Evolutionary conservation across 2,797 vertebrate species (phyloP), one percentile per base, ranked within the genome.

Genomic region (Emydoidea blandingii): DNA sequence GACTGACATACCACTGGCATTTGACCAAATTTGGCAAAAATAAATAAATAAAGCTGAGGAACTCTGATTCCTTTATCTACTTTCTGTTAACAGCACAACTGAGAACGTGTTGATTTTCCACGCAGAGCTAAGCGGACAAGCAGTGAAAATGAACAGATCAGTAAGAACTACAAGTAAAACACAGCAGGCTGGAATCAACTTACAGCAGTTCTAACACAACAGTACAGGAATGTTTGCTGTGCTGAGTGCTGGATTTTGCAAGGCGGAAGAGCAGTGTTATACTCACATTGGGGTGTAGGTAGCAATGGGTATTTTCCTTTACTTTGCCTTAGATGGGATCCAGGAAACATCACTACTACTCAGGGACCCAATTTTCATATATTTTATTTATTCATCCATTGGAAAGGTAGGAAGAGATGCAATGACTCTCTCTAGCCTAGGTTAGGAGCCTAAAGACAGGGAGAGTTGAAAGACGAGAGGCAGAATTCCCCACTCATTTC

Each of bases 301-400:
- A 76, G 52, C 29, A 83, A 27, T 72, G 84, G 44, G 81, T 87
- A 29, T 81, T 94, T 93, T 59, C 37, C 47, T 86, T 94, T 83
- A 85, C 10, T 81, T 80, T 34, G 84, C 81, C 94, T 78, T 79
- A 91, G 62, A 9, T 62, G 31, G 86, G 59, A 68, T 37, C 79
- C 81, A 11, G 12, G n/a, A 88, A 95, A 72, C 5, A 16, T 47
- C 47, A 52, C 23, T 83, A 90, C 49, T 86, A 31, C 49, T 34
- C 6, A 57, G 12, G 3, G 3, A 44, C 62, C 11, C 86, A 27
- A 19, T 50, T 94, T 87, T 74, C 62, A 49, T 50, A 53, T 91
- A 53, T 25, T 50, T 59, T 4, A 4, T 49, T 14, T 34, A 31
- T 76, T 76, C 14, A 47, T 12, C 59, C 23, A 6, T 49, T 85